Conservation (phyloP, 37 sponge, comb jelly and placozoan genomes). For the Cliona cf. orientalis region DNA sequence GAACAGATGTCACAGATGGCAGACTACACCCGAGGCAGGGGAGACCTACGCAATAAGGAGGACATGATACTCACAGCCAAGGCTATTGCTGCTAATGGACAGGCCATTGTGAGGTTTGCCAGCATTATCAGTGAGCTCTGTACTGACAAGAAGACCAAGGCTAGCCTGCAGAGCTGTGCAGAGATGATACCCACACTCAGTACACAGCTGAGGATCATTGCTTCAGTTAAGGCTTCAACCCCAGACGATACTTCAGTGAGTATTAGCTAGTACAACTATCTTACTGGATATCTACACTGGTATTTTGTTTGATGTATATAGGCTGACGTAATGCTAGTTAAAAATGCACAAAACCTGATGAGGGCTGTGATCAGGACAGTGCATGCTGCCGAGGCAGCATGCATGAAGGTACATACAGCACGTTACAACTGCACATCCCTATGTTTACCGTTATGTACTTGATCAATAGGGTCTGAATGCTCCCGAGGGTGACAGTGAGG, state of each 20-base stretch:
- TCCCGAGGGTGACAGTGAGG: conserved; percentile 18
- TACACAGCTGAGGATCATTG: conserved; percentile 84
- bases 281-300: neutral
- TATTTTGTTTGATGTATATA: neutral
- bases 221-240: conserved; percentile 84
- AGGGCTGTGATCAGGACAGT: conserved; percentile 85
- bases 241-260: conserved; percentile 86
- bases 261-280: neutral
- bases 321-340: conserved; percentile 88
- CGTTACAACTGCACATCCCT: neutral
- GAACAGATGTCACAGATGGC: conserved; percentile 86
- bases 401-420: conserved; percentile 76
- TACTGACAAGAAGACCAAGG: conserved; percentile 70
- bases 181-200: conserved; percentile 91
- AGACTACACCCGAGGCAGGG: conserved; percentile 62
- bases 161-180: conserved; percentile 73
- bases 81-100: conserved; percentile 70
- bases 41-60: conserved; percentile 60
- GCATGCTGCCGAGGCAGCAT: conserved; percentile 88
- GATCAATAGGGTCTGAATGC: neutral
- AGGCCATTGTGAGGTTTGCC: conserved; percentile 67
- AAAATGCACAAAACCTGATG: conserved; percentile 93
- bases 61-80: conserved; percentile 88
- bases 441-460: neutral
- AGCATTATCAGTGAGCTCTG: conserved; percentile 69